These are phyloP conservation scores for Eurytemora carolleeae DNA, from an alignment of 1,140 invertebrate species.

Conservation along the genomic window DNA sequence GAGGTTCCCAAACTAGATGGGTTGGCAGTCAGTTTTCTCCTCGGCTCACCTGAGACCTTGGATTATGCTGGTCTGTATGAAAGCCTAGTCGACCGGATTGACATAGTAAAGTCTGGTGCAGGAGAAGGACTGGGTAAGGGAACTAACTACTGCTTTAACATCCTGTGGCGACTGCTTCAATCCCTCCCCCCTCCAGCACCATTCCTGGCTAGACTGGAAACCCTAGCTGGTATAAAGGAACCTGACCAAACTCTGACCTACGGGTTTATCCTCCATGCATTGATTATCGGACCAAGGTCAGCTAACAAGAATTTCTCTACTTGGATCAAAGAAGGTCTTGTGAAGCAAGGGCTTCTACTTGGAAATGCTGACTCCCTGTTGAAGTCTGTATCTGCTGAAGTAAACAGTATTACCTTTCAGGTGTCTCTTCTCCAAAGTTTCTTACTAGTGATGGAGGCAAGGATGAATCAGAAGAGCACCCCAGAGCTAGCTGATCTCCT, in stretches of 20 bases:
- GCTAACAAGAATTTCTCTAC: slow-evolving; percentile 25
- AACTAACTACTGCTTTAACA: slow-evolving; percentile 73
- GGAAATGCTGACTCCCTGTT: slow-evolving; percentile 55
- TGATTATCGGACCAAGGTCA: slow-evolving; percentile 48
- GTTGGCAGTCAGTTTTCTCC: slow-evolving; percentile 74
- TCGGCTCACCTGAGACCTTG: slow-evolving; percentile 68
- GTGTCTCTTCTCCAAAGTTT: slow-evolving; percentile 1
- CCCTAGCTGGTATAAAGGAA: slow-evolving; percentile 32
- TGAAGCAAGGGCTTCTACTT: slow-evolving; percentile 68
- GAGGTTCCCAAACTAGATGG: slow-evolving; percentile 75
- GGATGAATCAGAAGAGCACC: too few species aligned
- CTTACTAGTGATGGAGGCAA: background rate
- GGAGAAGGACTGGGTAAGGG: background rate
- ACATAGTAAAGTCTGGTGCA: slow-evolving; percentile 20
- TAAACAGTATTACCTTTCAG: slow-evolving; percentile 36
- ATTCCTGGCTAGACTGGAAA: slow-evolving; percentile 55
- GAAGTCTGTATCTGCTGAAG: slow-evolving; percentile 40
- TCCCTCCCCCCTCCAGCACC: slow-evolving; percentile 66
- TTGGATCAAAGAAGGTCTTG: slow-evolving; percentile 31
- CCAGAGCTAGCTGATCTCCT: slow-evolving; percentile 43
- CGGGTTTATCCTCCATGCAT: slow-evolving; percentile 39
- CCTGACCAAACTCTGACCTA: slow-evolving; percentile 30
- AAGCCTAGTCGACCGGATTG: slow-evolving; percentile 50
- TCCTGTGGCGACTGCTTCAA: slow-evolving; percentile 56
- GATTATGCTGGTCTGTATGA: slow-evolving; percentile 70